Base-by-base conservation (phyloP, 2,888 invertebrate species). In the Trachelus troglodyta region DNA sequence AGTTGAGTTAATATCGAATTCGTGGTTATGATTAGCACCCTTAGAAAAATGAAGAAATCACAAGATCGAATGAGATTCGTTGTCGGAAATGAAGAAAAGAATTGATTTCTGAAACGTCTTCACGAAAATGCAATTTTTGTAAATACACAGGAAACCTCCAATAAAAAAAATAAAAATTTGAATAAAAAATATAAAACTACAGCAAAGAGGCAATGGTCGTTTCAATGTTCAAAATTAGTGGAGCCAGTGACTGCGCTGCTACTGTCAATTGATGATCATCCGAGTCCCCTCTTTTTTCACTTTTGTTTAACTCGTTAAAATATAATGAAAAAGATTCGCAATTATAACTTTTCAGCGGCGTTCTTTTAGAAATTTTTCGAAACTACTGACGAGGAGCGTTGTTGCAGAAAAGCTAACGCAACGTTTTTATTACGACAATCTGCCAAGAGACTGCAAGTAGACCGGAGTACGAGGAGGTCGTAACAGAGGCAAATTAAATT, bases 401-500 rank as follows among this genome's bases (percentile, higher is more conserved):
- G 56, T 23, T 31, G 71, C 31, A 34, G 71, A 34, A 34, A 69
- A 69, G 71, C 71, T 69, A 69, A 69, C 12, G 12, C 12, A 69
- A 11, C 12, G 31, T 34, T 71, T 74, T 74, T 74, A 74, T 35
- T 74, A 34, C 35, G 34, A 12, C 35, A 35, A 35, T 35, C 74
- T 30, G 34, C 56, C 56, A 9, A 56, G 56, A 23, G 56, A 56
- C 56, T 56, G 2, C 56, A 23, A 74, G 34, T 31, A 74, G 74
- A 74, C 12, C 30, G 35, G 35, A 74, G 30, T 35, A 30, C 35
- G 35, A 30, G 23, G 15, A 31, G 74, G n/a, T 74, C 35, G 74
- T 74, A 74, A 74, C 74, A 74, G 12, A 56, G 75, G 79, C 75
- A 77, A 78, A 82, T 81, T 81, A 81, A 77, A 79, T 75, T 75